phyloP scores from a whole-genome alignment of 1,140 invertebrate species.

The Achatina immaculata region DNA sequence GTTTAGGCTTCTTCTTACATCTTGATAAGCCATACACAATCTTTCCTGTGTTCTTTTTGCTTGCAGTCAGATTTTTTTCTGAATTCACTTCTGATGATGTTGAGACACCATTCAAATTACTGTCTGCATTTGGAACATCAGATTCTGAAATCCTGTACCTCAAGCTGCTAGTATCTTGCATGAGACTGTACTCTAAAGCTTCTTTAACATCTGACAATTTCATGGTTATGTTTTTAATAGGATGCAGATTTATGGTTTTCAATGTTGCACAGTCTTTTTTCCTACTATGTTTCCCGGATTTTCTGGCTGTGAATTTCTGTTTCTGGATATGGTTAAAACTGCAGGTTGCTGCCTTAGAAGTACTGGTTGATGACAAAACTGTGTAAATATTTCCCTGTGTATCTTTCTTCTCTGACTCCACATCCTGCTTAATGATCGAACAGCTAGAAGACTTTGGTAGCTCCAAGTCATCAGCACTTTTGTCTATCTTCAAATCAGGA shows the following conservation, averaged over 20 bases:
- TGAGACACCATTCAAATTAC: background rate
- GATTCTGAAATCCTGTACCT: background rate
- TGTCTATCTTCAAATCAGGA: no score
- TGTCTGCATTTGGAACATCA: background rate
- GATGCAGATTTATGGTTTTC: conserved; percentile 37
- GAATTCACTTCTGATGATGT: background rate
- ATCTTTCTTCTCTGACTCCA: background rate
- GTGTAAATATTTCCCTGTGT: background rate
- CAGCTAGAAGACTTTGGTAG: background rate
- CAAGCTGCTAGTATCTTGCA: background rate
- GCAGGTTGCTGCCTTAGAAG: background rate
- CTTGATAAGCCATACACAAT: conserved; percentile 26
- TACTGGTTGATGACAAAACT: background rate
- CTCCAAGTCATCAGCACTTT: background rate
- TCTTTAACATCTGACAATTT: conserved; percentile 32
- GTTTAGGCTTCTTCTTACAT: conserved; percentile 29
- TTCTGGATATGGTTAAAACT: background rate
- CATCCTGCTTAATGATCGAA: background rate
- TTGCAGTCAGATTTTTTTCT: background rate
- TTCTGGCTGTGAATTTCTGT: conserved; percentile 33
- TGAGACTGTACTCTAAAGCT: conserved; percentile 8
- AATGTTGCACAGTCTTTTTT: conserved; percentile 9
- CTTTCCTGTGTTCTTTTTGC: conserved; percentile 31
- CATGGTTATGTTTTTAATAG: conserved; percentile 37
- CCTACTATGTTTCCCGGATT: conserved; percentile 30